These are phyloP conservation scores for Beroe ovata DNA, from an alignment of 37 sponge, comb jelly and placozoan genomes.

Conservation along the genomic window DNA sequence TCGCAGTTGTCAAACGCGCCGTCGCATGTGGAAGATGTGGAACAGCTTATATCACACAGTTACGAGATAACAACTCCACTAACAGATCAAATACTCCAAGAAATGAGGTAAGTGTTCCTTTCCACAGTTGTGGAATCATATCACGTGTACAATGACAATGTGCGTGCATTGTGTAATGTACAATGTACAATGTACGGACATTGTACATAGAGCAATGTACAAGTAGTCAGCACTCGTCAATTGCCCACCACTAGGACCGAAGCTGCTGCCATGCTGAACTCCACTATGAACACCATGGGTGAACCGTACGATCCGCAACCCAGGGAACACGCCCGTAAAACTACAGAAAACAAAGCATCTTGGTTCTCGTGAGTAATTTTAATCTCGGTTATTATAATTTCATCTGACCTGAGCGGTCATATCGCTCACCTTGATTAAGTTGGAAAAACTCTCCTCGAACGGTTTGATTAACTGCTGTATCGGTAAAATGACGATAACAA, in stretches of 20 bases:
- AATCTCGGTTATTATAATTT: neutral
- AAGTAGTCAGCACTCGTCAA: too few relatives aligned
- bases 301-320: conserved; percentile 36
- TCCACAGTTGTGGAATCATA: too few relatives aligned
- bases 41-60: conserved; percentile 61
- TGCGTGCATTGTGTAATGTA: neutral
- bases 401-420: too few relatives aligned
- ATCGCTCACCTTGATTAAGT: too few relatives aligned
- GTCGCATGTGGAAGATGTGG: conserved; percentile 59
- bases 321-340: conserved; percentile 21
- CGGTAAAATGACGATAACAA: too few relatives aligned
- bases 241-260: too few relatives aligned
- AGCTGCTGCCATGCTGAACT: conserved; percentile 47
- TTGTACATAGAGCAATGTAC: too few relatives aligned
- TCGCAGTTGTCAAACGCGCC: conserved; percentile 67
- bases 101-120: conserved; percentile 50
- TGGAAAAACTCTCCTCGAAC: too few relatives aligned
- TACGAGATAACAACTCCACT: conserved; percentile 31
- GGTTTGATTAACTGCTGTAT: too few relatives aligned
- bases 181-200: neutral
- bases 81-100: conserved; percentile 16
- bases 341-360: neutral
- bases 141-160: neutral
- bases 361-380: conserved; percentile 61
- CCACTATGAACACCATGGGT: conserved; percentile 31